These are phyloP conservation scores for Pelochelys cantorii DNA, from an alignment of 2,797 vertebrate species.

Conservation along the genomic window DNA sequence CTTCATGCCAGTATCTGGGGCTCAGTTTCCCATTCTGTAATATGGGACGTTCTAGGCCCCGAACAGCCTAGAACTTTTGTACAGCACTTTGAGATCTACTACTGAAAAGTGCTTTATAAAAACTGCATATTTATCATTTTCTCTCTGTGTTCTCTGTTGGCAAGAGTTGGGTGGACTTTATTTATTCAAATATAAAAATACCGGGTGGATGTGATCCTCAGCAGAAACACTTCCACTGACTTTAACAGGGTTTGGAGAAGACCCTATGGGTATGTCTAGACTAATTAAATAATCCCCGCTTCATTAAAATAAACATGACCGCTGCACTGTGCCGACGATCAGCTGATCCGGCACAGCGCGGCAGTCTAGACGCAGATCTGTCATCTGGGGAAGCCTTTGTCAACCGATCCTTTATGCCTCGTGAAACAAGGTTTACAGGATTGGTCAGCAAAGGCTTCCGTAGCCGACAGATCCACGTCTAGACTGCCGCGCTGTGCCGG, in stretches of 20 bases:
- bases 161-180: background rate
- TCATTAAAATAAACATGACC: no score
- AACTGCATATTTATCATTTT: background rate
- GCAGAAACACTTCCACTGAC: background rate
- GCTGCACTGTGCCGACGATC: no score
- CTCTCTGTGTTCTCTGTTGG: background rate
- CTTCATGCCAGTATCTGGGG: background rate
- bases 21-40: background rate
- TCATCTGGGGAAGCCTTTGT: no score
- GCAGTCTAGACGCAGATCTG: no score
- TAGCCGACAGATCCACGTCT: no score
- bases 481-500: no score
- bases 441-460: no score
- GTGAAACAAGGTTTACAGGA: no score
- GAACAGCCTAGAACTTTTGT: background rate
- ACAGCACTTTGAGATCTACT: background rate
- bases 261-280: background rate
- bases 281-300: no score
- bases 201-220: background rate
- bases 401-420: no score
- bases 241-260: background rate
- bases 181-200: background rate
- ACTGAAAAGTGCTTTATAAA: background rate
- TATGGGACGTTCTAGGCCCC: background rate
- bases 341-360: no score